phyloP scores from a whole-genome alignment of 2,113 vertebrate genomes.

The Rhea americana region DNA sequence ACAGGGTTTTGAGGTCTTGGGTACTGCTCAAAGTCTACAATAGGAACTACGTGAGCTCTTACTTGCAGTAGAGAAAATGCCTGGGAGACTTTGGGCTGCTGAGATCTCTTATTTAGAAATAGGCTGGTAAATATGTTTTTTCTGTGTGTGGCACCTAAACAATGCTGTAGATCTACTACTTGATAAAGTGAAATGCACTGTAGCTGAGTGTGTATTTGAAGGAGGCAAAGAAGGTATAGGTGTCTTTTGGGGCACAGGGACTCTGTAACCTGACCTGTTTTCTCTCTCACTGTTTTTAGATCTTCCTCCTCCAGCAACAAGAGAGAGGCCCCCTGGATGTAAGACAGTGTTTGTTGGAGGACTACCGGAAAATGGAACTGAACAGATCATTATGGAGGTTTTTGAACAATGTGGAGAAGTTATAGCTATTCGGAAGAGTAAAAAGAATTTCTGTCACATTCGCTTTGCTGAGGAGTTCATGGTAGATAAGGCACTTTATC shows the following conservation, averaged over 20 bases:
- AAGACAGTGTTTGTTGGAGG: slow-evolving; percentile 97
- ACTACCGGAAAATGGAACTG: slow-evolving; percentile 89
- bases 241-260: neutral
- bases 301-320: slow-evolving; percentile 91
- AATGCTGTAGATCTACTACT: neutral
- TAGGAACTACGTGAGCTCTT: neutral
- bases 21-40: accelerated
- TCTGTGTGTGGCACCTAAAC: neutral
- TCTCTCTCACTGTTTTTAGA: slow-evolving; percentile 73
- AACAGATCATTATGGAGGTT: slow-evolving; percentile 93
- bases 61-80: neutral
- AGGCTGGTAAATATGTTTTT: neutral
- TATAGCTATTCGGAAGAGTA: slow-evolving; percentile 94
- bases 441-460: slow-evolving; percentile 97
- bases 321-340: slow-evolving; percentile 93
- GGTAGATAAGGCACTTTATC: slow-evolving; percentile 93
- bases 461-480: slow-evolving; percentile 92
- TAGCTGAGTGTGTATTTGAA: neutral
- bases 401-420: slow-evolving; percentile 96
- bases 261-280: neutral
- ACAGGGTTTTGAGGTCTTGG: neutral
- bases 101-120: neutral
- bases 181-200: accelerated
- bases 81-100: neutral
- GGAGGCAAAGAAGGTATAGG: neutral